Evolutionary conservation across 1,140 invertebrate genomes (phyloP).

Genomic region (Caenorhabditis elegans): DNA sequence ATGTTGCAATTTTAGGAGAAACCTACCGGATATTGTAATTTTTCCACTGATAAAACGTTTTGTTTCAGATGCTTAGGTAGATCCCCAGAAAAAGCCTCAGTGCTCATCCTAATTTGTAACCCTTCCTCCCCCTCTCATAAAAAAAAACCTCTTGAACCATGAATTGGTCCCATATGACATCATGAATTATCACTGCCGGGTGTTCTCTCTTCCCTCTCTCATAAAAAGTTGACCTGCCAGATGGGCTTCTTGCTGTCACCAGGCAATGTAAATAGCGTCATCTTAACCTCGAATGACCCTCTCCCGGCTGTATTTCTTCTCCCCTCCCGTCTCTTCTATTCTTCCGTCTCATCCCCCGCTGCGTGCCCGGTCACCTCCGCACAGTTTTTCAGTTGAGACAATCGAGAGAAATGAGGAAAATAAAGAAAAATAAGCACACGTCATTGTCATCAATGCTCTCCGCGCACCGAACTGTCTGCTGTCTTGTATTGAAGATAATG

Average conservation of each 20-base stretch:
- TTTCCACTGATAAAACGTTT: no score
- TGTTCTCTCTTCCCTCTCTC: background rate
- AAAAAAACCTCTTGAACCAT: no score
- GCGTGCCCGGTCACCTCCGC: background rate
- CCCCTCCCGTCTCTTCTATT: no score
- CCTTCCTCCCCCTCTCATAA: no score
- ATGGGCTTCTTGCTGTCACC: background rate
- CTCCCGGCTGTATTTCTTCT: background rate
- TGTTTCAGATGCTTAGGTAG: no score
- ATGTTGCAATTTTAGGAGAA: no score
- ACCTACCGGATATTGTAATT: no score
- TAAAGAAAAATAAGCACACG: background rate
- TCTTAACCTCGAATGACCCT: constrained; percentile 18
- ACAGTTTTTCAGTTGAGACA: background rate
- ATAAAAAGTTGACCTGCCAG: constrained; percentile 17
- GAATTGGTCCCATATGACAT: background rate
- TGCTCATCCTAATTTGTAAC: no score
- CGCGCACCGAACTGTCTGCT: background rate
- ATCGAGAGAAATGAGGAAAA: no score
- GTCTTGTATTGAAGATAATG: constrained; percentile 20
- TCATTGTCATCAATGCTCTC: background rate
- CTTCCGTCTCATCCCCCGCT: background rate
- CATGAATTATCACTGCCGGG: background rate
- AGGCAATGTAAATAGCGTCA: constrained; percentile 27
- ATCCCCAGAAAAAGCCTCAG: no score